Evolutionary conservation across 1,140 invertebrate species (phyloP).

Genomic region (Heterodera schachtii): DNA sequence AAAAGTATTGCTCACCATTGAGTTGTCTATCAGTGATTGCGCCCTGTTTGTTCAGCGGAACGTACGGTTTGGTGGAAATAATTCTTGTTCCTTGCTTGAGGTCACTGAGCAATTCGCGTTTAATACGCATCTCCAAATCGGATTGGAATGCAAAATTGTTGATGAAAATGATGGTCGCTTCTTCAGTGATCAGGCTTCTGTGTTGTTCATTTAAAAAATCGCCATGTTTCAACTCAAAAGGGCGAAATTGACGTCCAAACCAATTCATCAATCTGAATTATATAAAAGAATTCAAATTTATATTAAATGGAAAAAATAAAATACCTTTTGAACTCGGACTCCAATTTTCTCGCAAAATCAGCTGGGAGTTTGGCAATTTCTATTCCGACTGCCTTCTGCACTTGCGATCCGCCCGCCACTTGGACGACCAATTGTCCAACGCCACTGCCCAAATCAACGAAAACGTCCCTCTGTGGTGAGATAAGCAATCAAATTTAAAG

Average conservation of each 20-base stretch:
- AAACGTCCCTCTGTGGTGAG: conserved; percentile 50
- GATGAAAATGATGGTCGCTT: conserved; percentile 65
- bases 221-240: conserved; percentile 54
- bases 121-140: conserved; percentile 59
- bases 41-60: conserved; percentile 35
- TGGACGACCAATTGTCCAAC: conserved; percentile 61
- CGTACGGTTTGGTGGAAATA: conserved; percentile 61
- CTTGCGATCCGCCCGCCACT: conserved; percentile 56
- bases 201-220: conserved; percentile 60
- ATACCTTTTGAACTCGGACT: conserved; percentile 55
- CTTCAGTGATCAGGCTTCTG: conserved; percentile 57
- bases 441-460: conserved; percentile 60
- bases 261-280: conserved; percentile 56
- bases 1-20: conserved; percentile 40
- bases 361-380: conserved; percentile 57
- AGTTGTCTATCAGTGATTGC: conserved; percentile 56
- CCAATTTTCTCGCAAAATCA: conserved; percentile 54
- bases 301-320: neutral
- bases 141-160: conserved; percentile 63
- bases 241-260: conserved; percentile 54
- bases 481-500: neutral
- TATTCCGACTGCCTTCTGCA: conserved; percentile 57
- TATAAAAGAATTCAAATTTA: neutral
- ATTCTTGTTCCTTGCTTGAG: conserved; percentile 56
- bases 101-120: conserved; percentile 52